Evolutionary conservation across 2,888 invertebrate species (phyloP), one percentile per base, ranked within the genome.

Genomic region (Gymnosoma rotundatum): DNA sequence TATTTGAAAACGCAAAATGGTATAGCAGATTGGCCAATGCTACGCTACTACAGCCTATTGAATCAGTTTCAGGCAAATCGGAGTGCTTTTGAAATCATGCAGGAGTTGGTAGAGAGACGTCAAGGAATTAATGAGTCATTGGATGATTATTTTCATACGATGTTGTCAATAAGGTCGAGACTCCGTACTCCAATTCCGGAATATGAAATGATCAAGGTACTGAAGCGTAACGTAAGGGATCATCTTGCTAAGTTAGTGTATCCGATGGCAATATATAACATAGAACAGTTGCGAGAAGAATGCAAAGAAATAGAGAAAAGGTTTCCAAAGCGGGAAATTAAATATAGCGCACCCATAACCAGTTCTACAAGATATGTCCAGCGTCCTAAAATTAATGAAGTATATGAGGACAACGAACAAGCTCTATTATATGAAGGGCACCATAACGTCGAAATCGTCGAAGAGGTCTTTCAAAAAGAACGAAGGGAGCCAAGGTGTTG

Each of bases 61-160:
- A 56, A 69, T 9, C 52, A 67, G 8, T 67, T 36, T 52, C 69
- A 56, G 21, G 36, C 54, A 9, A 69, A 54, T 21, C 56, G 69
- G 0, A 69, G 69, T 16, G 69, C 54, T 1, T 69, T 56, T 25
- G 56, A 69, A 21, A 38, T 69, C 6, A 56, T 69, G 69, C 38
- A 52, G 8, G 36, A 67, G 20, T 36, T 67, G 6, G 67, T 52
- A 12, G 67, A 54, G n/a, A 36, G 20, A 52, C 18, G 52, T 2
- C 67, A 67, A 38, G 48, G 18, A 9, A 3, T 9, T 20, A 38
- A 52, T 52, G 67, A 67, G 8, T 20, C 36, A 20, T 38, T 52
- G 25, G 52, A 67, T 3, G 52, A 56, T 25, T 25, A 25, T 25
- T 25, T 25, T 25, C 25, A 25, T 25, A 25, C 25, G 4, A 25